Conservation (phyloP, 2,113 vertebrate species). For the Hylia prasina region DNA sequence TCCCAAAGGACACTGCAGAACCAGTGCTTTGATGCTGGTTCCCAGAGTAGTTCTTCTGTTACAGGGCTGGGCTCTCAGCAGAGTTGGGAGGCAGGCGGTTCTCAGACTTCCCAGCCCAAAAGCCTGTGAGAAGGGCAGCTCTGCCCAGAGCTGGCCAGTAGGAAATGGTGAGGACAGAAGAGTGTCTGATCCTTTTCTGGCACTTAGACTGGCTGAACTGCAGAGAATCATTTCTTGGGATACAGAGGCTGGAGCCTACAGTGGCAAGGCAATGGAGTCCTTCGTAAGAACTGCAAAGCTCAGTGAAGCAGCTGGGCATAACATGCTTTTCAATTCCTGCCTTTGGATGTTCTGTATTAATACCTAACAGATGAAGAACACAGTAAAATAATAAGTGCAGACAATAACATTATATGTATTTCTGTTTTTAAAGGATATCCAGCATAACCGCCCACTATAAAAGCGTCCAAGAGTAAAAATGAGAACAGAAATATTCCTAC, state of each 20-base stretch:
- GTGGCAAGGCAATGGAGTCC: neutral
- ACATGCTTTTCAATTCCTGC: neutral
- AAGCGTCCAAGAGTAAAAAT: neutral
- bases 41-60: neutral
- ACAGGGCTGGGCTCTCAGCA: neutral
- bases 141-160: neutral
- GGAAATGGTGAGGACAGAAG: neutral
- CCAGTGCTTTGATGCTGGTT: neutral
- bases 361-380: neutral
- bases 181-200: neutral
- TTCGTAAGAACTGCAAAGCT: neutral
- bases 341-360: neutral
- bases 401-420: neutral
- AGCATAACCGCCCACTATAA: neutral
- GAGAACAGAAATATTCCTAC: neutral
- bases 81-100: fast-evolving
- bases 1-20: neutral
- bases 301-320: neutral
- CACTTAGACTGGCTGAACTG: neutral
- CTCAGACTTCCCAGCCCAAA: neutral
- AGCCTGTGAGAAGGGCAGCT: neutral
- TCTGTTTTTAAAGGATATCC: neutral
- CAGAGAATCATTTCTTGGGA: neutral
- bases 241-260: neutral
- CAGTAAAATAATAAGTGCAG: neutral